Base-by-base conservation (phyloP, 2,888 invertebrate species). In the Orthonevra nobilis region DNA sequence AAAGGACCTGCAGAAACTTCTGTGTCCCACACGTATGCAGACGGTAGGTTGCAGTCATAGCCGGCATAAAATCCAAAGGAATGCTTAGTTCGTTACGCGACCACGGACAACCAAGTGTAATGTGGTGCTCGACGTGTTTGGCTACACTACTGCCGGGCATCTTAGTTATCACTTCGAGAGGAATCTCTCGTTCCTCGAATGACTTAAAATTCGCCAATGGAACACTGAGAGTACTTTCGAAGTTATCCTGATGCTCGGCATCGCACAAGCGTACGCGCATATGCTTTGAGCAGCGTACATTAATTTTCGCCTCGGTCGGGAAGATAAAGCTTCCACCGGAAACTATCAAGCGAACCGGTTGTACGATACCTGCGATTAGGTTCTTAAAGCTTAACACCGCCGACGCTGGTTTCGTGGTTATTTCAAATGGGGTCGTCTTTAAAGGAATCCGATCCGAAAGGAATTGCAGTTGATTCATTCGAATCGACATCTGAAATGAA, bases 31-130 rank as follows among this genome's bases (percentile, higher is more conserved):
- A 94, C 0, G 97, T 97, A 74, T 96, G 94, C 9, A 98, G 90
- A 56, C 95, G 92, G 91, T 96, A 95, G 0, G 92, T 91, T 0
- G 95, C 92, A 83, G 92, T 92, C 86, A 98, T 92, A 0, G 97
- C 97, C 0, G 96, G 94, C 5, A 93, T 91, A 89, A 97, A 97
- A 84, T 94, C 92, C 3, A 97, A 89, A 1, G 92, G 91, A 40
- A 96, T 93, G 81, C 92, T 92, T n/a, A 92, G 91, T 23, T 94
- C 93, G 73, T 93, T 92, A 1, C 92, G 90, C 83, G 92, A 92
- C 95, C 96, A 96, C 0, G 96, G 95, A 86, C 95, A 95, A 72
- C 91, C 92, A 40, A 96, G 90, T 85, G 92, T 92, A n/a, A 96
- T 94, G 86, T 92, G 93, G 86, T 95, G 94, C 84, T 95, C 94